Conservation (phyloP, 2,797 vertebrate species). For the Gouania willdenowi region DNA sequence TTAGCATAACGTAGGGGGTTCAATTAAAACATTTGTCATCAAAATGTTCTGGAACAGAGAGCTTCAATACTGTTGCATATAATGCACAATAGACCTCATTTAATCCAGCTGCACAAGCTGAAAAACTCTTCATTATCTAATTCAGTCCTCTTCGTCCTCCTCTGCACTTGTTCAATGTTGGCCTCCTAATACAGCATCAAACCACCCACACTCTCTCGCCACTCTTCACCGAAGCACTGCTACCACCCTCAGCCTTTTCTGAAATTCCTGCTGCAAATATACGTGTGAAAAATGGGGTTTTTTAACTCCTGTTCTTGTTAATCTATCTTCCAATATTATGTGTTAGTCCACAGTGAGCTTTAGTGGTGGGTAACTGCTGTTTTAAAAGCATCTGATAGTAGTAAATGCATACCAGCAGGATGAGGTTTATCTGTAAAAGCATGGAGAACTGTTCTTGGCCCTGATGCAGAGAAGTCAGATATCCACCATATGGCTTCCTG, state of each 20-base stretch:
- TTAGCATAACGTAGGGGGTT: too few relatives aligned
- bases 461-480: conserved; percentile 34
- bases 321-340: neutral
- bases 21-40: too few relatives aligned
- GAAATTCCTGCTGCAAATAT: conserved; percentile 37
- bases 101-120: conserved; percentile 13
- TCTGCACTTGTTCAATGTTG: conserved; percentile 51
- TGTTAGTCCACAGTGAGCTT: conserved; percentile 7
- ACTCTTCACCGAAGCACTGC: conserved; percentile 27
- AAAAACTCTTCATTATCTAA: conserved; percentile 55
- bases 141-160: conserved; percentile 65
- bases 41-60: neutral
- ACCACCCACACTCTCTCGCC: conserved; percentile 57
- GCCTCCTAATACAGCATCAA: conserved; percentile 44
- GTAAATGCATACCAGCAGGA: conserved; percentile 49
- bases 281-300: conserved; percentile 14
- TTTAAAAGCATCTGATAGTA: conserved; percentile 12
- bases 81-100: conserved; percentile 1
- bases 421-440: conserved; percentile 47
- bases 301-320: neutral
- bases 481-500: conserved; percentile 31
- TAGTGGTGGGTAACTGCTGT: conserved; percentile 9
- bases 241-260: conserved; percentile 49
- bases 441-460: conserved; percentile 36
- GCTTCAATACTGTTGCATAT: neutral